A percentile compares a stretch with the other conserved stretches of the same genome.
Conservation (phyloP, 2,888 invertebrate genomes). For the Blera fallax region DNA sequence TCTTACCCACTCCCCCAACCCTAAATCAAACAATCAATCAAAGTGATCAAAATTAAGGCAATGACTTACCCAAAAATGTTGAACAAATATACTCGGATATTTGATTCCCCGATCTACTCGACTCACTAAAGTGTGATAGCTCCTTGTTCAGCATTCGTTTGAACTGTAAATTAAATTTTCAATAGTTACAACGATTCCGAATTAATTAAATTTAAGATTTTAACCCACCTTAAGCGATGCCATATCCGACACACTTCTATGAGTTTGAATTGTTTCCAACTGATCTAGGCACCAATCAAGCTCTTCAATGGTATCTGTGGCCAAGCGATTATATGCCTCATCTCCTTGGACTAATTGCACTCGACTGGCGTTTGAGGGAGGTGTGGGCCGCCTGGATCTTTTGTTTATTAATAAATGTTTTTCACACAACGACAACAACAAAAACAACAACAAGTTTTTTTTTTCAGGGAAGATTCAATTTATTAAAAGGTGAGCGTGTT, state of each 20-base stretch:
- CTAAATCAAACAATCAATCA: too few relatives aligned
- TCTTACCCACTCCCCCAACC: too few relatives aligned
- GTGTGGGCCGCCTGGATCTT: constrained; percentile 82
- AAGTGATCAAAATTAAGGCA: not conserved
- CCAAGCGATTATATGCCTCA: constrained; percentile 95
- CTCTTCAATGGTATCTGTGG: constrained; percentile 98
- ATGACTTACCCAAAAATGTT: constrained; percentile 97
- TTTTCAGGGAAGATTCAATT: constrained; percentile 1
- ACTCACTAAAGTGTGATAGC: constrained; percentile 99
- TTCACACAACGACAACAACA: constrained; percentile 72
- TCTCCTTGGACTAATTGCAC: constrained; percentile 85
- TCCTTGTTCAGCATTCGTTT: constrained; percentile 99
- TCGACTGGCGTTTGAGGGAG: constrained; percentile 79
- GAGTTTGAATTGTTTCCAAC: constrained; percentile 99
- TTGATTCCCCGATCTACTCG: constrained; percentile 99
- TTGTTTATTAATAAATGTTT: constrained; percentile 74
- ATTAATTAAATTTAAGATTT: not conserved
- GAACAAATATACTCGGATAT: constrained; percentile 99
- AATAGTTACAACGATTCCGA: not conserved
- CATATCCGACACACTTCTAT: constrained; percentile 99
- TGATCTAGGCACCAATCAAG: constrained; percentile 99
- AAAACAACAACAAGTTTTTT: constrained; percentile 58
- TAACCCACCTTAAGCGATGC: constrained; percentile 97
- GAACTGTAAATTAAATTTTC: constrained; percentile 87
- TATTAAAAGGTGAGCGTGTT: constrained; percentile 21